Evolutionary conservation across 2,888 invertebrate genomes (phyloP).

Genomic region (Cheilosia scutellata): DNA sequence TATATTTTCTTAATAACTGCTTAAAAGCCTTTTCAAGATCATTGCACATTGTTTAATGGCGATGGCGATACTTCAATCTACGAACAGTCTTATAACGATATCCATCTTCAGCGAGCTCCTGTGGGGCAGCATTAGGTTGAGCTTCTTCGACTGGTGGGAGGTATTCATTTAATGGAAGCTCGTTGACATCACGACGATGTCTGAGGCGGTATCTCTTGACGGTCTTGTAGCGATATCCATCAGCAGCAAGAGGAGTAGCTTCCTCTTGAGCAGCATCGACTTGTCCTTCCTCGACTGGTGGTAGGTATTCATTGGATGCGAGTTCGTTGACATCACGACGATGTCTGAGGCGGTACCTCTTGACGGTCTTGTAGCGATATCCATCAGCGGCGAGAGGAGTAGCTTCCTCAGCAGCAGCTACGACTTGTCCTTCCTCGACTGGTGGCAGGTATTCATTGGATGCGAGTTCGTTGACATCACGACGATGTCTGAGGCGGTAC

Average conservation of each 20-base stretch:
- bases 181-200: slow-evolving; percentile 53
- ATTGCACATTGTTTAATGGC: slow-evolving; percentile 41
- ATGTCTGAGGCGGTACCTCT: slow-evolving; percentile 70
- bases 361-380: slow-evolving; percentile 80
- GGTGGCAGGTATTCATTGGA: slow-evolving; percentile 55
- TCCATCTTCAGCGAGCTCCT: slow-evolving; percentile 79
- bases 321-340: slow-evolving; percentile 80
- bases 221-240: slow-evolving; percentile 58
- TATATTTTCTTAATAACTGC: background rate
- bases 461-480: slow-evolving; percentile 77
- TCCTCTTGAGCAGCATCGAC: slow-evolving; percentile 30
- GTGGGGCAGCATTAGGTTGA: slow-evolving; percentile 44
- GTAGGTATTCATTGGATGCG: slow-evolving; percentile 76
- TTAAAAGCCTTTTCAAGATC: background rate
- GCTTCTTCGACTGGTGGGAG: slow-evolving; percentile 56
- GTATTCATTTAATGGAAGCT: slow-evolving; percentile 43
- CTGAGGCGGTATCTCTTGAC: slow-evolving; percentile 32
- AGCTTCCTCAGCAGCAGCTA: slow-evolving; percentile 51
- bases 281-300: slow-evolving; percentile 68
- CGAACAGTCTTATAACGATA: slow-evolving; percentile 79
- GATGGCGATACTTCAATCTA: slow-evolving; percentile 78
- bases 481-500: slow-evolving; percentile 78
- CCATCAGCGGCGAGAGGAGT: slow-evolving; percentile 49
- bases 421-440: slow-evolving; percentile 41
- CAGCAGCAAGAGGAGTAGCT: slow-evolving; percentile 27